Evolutionary conservation across 2,888 invertebrate genomes (phyloP).

Genomic region (Tetranychus piercei): DNA sequence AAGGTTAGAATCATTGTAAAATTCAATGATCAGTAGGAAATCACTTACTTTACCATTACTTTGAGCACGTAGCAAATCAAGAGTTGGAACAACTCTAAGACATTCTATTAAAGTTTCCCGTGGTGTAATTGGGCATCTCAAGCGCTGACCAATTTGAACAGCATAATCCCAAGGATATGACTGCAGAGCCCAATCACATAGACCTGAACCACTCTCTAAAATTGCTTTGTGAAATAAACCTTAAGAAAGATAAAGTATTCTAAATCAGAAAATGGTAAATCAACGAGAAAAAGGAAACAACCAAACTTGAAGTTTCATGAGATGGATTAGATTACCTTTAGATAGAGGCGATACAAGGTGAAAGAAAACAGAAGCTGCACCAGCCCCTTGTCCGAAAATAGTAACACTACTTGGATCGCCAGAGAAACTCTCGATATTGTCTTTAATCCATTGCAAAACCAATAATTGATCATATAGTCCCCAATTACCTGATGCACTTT

Average conservation of each 20-base stretch:
- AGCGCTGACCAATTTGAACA: slow-evolving; percentile 21
- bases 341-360: slow-evolving; percentile 49
- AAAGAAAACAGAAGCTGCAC: slow-evolving; percentile 48
- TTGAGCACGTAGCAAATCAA: slow-evolving; percentile 32
- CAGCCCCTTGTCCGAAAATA: slow-evolving; percentile 60
- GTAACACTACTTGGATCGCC: slow-evolving; percentile 62
- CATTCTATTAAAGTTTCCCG: slow-evolving; percentile 32
- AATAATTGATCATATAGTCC: slow-evolving; percentile 37
- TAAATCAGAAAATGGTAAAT: too few species aligned
- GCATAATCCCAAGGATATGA: slow-evolving; percentile 23
- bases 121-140: slow-evolving; percentile 25
- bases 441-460: slow-evolving; percentile 39
- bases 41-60: slow-evolving; percentile 24
- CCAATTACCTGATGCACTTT: slow-evolving; percentile 38
- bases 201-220: slow-evolving; percentile 36
- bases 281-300: too few species aligned
- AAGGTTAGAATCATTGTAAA: too few species aligned
- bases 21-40: too few species aligned
- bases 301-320: too few species aligned
- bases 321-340: slow-evolving; percentile 35
- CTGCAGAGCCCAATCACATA: slow-evolving; percentile 27
- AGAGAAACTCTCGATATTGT: slow-evolving; percentile 56
- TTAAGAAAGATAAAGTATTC: slow-evolving; percentile 2
- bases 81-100: slow-evolving; percentile 30
- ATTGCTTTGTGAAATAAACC: slow-evolving; percentile 35